Evolutionary conservation across 2,113 vertebrate species (phyloP), one percentile per base, ranked within the genome.

Genomic region (Solea senegalensis): DNA sequence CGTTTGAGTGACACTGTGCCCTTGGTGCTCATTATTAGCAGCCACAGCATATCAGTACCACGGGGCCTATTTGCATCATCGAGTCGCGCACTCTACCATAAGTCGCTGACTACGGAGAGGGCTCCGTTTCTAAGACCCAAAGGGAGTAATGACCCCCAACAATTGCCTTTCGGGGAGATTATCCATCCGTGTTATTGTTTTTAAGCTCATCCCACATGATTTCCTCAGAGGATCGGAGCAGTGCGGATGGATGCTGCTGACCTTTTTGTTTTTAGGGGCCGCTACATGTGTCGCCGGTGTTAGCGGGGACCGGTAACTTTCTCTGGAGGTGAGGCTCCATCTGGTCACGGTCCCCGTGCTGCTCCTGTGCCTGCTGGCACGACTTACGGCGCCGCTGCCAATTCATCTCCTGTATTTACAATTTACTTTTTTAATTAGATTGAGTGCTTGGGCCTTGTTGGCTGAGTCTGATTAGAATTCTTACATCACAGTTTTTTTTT

Each of bases 121-220:
- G 74, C 26, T 81, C 59, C 84, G 79, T 76, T 76, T 67, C 72
- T 56, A 41, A 67, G 74, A 86, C 85, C 83, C 84, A 61, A 64
- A 81, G 84, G 87, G 87, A 91, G 74, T 48, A 65, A 73, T 59
- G 72, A 80, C 67, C 86, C 21, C 69, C 61, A 65, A 16, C 82
- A 83, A 76, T 82, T 82, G 87, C 86, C 78, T 21, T 21, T 78
- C 45, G 6, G 73, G 84, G 71, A 84, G 88, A 74, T 75, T 80
- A 90, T 80, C 88, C 71, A 86, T 21, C 69, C 83, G 43, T 86
- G 83, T 87, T 91, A 85, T 90, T 88, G 75, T 88, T 83, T 85
- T 82, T 76, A 77, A 70, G 72, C 79, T 77, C 83, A 71, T 87
- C 83, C 82, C 81, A 52, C 69, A 49, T 74, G 65, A 76, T 80